Conservation (phyloP, 2,888 invertebrate genomes). For the Cephus sareptanus region DNA sequence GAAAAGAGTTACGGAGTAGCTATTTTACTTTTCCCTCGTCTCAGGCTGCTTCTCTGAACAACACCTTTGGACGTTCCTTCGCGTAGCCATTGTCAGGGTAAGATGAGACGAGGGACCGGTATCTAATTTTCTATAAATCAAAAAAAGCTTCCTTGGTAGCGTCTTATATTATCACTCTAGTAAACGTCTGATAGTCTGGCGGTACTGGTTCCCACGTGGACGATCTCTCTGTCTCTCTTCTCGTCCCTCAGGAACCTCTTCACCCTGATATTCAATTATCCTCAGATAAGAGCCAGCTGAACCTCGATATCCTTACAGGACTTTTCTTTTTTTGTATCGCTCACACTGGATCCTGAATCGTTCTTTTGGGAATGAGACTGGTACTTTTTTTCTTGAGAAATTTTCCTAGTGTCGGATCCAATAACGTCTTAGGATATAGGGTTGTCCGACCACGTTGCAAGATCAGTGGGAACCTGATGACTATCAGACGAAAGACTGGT, state of each 20-base stretch:
- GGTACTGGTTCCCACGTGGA: constrained; percentile 22
- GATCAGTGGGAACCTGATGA: not conserved
- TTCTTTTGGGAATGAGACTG: not conserved
- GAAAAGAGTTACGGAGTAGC: not conserved
- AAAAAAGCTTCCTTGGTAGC: not conserved
- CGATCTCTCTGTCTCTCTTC: constrained; percentile 9
- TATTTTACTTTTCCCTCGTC: not conserved
- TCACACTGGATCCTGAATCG: not conserved
- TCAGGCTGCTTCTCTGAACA: not conserved
- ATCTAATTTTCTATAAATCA: constrained; percentile 17
- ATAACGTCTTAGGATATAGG: no score
- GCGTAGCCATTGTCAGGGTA: not conserved
- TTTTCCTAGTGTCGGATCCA: not conserved
- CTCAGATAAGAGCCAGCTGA: constrained; percentile 18
- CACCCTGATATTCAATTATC: constrained; percentile 32
- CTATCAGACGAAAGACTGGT: not conserved
- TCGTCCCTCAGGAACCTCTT: not conserved
- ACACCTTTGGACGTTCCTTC: not conserved
- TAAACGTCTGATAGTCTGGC: not conserved
- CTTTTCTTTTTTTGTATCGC: not conserved
- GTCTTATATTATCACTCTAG: not conserved
- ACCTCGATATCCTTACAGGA: not conserved
- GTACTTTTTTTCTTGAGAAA: not conserved
- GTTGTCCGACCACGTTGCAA: not conserved
- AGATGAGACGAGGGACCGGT: constrained; percentile 1